phyloP scores from a whole-genome alignment of 92 coral and sea anemone species.

The Phenganax marumi region DNA sequence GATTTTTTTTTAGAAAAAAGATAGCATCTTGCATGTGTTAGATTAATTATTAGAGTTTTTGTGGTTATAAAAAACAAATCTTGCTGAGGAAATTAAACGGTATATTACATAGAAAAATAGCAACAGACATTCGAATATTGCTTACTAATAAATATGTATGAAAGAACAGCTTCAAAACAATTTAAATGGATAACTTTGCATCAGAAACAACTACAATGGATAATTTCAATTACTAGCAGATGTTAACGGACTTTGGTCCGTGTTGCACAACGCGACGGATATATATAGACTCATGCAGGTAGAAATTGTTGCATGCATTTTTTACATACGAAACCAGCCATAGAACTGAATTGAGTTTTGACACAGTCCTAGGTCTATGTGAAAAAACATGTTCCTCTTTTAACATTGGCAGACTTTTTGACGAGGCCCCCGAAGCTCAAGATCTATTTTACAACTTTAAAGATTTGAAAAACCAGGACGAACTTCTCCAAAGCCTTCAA shows the following conservation, averaged over 20 bases:
- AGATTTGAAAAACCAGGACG: conserved; percentile 32
- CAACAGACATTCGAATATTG: conserved; percentile 4
- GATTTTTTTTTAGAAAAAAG: too few relatives aligned
- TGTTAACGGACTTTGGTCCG: neutral
- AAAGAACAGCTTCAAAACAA: neutral
- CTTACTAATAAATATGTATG: neutral
- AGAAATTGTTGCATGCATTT: too few relatives aligned
- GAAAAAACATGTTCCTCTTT: neutral
- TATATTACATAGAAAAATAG: neutral
- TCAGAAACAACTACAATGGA: neutral
- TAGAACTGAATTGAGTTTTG: neutral
- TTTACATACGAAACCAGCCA: neutral
- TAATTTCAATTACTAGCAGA: neutral
- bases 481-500: conserved; percentile 15
- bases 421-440: conserved; percentile 21
- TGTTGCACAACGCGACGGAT: neutral
- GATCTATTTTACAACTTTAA: conserved; percentile 37
- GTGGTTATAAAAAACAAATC: neutral
- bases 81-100: neutral
- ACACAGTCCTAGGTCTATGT: neutral
- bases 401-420: conserved; percentile 25
- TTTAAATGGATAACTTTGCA: conserved; percentile 14
- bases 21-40: too few relatives aligned
- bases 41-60: neutral
- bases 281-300: too few relatives aligned